These are phyloP conservation scores for Prochilodus magdalenae DNA, from an alignment of 2,113 vertebrate genomes.

Conservation along the genomic window DNA sequence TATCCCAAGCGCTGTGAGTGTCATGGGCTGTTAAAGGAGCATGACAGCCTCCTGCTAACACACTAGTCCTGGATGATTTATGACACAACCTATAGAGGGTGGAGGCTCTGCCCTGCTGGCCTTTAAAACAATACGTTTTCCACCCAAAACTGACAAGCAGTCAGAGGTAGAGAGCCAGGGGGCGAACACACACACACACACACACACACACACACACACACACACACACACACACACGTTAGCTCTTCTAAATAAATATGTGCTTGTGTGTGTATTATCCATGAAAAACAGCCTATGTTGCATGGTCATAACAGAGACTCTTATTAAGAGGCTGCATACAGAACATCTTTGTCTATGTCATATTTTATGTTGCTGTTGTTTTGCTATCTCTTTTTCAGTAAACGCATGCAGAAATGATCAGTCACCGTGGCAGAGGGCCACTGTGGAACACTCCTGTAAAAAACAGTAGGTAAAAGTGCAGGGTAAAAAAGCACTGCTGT, in stretches of 20 bases:
- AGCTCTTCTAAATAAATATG: neutral
- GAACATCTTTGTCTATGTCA: slow-evolving; percentile 13
- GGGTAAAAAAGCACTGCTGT: too few relatives aligned
- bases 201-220: too few relatives aligned
- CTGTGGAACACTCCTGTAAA: neutral
- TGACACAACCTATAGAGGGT: slow-evolving; percentile 14
- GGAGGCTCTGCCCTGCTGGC: neutral
- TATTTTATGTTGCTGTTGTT: slow-evolving; percentile 31
- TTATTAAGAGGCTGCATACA: slow-evolving; percentile 20
- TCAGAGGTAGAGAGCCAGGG: neutral
- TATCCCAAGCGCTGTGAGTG: neutral
- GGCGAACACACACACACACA: too few relatives aligned
- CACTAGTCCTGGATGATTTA: slow-evolving; percentile 14
- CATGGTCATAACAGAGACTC: slow-evolving; percentile 24
- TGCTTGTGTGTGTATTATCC: neutral
- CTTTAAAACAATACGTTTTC: slow-evolving; percentile 39
- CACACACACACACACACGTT: too few relatives aligned
- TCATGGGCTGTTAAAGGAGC: slow-evolving; percentile 17
- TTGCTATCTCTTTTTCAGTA: slow-evolving; percentile 26
- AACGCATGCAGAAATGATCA: slow-evolving; percentile 18
- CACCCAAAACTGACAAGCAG: slow-evolving; percentile 17
- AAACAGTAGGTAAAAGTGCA: too few relatives aligned
- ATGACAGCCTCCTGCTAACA: neutral
- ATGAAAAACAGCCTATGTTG: slow-evolving; percentile 17
- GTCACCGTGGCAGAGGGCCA: neutral